Percentiles rank a stretch among this genome's conserved stretches.
These are phyloP conservation scores for Anoplius nigerrimus DNA, from an alignment of 2,888 invertebrate species.

Conservation along the genomic window DNA sequence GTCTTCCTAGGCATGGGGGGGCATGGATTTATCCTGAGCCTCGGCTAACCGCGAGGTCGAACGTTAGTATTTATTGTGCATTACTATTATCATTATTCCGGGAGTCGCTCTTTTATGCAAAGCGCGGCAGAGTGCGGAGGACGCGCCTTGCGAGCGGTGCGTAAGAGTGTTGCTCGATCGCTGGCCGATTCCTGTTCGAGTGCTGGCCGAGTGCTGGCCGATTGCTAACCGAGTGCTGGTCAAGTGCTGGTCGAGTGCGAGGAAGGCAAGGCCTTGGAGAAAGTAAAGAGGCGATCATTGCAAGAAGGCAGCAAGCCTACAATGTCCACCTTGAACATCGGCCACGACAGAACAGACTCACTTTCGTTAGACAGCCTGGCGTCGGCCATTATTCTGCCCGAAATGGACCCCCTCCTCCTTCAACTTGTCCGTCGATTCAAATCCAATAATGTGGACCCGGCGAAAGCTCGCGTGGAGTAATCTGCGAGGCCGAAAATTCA, in stretches of 20 bases:
- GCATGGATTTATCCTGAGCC: slow-evolving; percentile 45
- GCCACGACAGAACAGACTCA: too few species aligned
- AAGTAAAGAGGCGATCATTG: slow-evolving; percentile 45
- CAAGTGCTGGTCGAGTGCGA: slow-evolving; percentile 26
- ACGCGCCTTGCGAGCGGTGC: slow-evolving; percentile 32
- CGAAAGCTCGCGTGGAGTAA: too few species aligned
- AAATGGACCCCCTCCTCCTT: too few species aligned
- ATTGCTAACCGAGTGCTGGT: slow-evolving; percentile 36
- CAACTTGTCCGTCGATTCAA: too few species aligned
- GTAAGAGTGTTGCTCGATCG: slow-evolving; percentile 33
- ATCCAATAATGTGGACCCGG: too few species aligned
- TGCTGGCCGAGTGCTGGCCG: slow-evolving; percentile 29
- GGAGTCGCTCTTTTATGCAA: slow-evolving; percentile 56
- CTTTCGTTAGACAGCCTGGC: too few species aligned
- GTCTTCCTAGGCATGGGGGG: slow-evolving; percentile 49
- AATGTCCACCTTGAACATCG: too few species aligned
- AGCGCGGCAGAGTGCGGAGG: slow-evolving; percentile 52
- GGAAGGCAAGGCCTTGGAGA: slow-evolving; percentile 58
- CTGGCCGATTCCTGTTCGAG: slow-evolving; percentile 25
- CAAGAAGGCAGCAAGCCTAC: slow-evolving; percentile 3
- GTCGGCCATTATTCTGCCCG: too few species aligned
- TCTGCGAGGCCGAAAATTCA: too few species aligned
- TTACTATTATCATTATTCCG: slow-evolving; percentile 65
- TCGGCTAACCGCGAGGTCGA: slow-evolving; percentile 44
- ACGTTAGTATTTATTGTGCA: slow-evolving; percentile 66